Percentiles rank a stretch among this genome's conserved stretches.
Conservation (phyloP, 2,797 vertebrate species). For the Gymnothorax javanicus region DNA sequence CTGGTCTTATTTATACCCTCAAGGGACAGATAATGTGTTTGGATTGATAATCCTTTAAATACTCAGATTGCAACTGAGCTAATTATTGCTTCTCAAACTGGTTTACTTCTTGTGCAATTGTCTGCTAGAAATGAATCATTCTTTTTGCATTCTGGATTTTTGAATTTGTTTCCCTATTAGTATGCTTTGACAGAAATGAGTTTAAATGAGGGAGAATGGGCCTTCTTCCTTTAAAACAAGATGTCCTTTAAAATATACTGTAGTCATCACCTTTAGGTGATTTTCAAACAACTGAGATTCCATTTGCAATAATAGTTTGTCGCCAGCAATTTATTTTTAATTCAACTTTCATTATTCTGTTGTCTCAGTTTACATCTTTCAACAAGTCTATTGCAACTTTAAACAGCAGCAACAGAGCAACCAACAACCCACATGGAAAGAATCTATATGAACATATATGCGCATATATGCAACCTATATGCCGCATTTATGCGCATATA, state of each 20-base stretch:
- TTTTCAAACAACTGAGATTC: neutral
- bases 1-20: neutral
- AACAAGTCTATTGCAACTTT: neutral
- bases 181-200: neutral
- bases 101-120: neutral
- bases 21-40: neutral
- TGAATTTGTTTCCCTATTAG: neutral
- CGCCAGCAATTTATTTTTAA: neutral
- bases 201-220: neutral
- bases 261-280: neutral
- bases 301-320: neutral
- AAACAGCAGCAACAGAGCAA: neutral
- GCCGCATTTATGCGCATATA: no score
- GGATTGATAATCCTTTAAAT: constrained; percentile 1
- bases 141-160: no score
- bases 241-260: neutral
- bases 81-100: neutral
- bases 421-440: neutral
- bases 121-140: neutral
- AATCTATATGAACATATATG: neutral
- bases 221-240: neutral
- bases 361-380: neutral
- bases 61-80: neutral
- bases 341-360: neutral
- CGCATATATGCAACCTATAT: neutral